Evolutionary conservation across 2,797 vertebrate genomes (phyloP), one percentile per base, ranked within the genome.

Genomic region (Notoglanidium macrostoma): DNA sequence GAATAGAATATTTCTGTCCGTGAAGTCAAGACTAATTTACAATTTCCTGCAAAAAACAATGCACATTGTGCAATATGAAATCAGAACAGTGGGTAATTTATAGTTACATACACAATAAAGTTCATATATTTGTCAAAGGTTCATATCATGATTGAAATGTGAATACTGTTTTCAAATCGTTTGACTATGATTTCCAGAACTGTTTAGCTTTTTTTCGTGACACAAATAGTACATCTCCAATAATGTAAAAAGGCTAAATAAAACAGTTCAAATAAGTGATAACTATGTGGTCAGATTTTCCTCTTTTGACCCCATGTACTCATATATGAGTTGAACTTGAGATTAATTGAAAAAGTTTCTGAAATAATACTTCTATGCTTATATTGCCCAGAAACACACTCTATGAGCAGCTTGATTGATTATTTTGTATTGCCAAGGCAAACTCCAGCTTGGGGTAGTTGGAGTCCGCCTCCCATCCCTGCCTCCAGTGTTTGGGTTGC

Each of bases 401-500:
- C 19, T 63, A 21, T 76, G 57, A 84, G 67, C 19, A 35, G 21
- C 51, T 73, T 57, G 79, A 78, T 32, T 26, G 32, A 55, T 83
- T 51, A 35, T 74, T 76, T 68, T 29, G 9, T 68, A 32, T 70
- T 86, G 54, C 65, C 59, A 78, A 83, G 55, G n/a, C 59, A 76
- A 78, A 68, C 63, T 49, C 26, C 61, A 12, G 79, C 63, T 51
- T 86, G 77, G 88, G 87, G 44, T 84, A 63, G 83, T 55, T 86
- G 70, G 88, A 72, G 78, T 90, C 89, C 63, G 57, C 87, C 91
- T 88, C 88, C 35, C 90, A 91, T 89, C 91, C 89, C 46, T 83
- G 61, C 80, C 63, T 67, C 89, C 89, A 73, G 92, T 94, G 94
- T 94, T 94, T 94, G 92, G 89, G 92, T 95, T 95, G 90, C 90